Evolutionary conservation across 2,113 vertebrate genomes (phyloP), one percentile per base, ranked within the genome.

Genomic region (Puntigrus tetrazona): DNA sequence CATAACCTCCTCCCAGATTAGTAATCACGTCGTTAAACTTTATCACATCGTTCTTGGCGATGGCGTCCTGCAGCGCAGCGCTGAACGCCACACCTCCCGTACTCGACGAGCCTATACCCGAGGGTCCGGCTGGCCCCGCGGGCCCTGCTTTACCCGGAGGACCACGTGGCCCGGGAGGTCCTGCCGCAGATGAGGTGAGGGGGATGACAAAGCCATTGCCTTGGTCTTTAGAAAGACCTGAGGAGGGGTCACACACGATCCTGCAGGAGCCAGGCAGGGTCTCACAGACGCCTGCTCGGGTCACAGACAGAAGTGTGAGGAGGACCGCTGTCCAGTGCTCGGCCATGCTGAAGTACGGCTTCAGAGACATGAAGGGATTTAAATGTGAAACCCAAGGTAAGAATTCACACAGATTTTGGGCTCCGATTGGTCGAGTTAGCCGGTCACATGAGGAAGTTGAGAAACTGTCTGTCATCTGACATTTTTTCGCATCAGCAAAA

Each of bases 211-310:
- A 25, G 7, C 84, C 89, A 52, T 86, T 84, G 7, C 63, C 81
- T 22, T 55, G 29, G 70, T 80, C 83, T 5, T 57, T 27, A 29
- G 52, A 73, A 1, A 43, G 31, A 6, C 63, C 11, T 43, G 69
- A 72, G 70, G 73, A 84, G 31, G 89, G 88, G 83, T 90, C 88
- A 74, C 89, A 90, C 63, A 85, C 86, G 27, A 90, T 61, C 34
- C 89, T 82, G 67, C 89, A 90, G 69, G 86, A 61, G 22, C 88
- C 86, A 41, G 78, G 61, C 14, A 83, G 84, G 78, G 6, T 41
- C 11, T 59, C 81, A 34, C 72, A 47, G 11, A 79, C 3, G 18
- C 78, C 50, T 25, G 50, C 8, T 14, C 72, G 43, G n/a, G 57
- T 59, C 8, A 89, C 50, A 20, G n/a, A 31, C 6, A 89, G 13